phyloP scores from a whole-genome alignment of 2,888 invertebrate species.

The Tetranychus truncatus region DNA sequence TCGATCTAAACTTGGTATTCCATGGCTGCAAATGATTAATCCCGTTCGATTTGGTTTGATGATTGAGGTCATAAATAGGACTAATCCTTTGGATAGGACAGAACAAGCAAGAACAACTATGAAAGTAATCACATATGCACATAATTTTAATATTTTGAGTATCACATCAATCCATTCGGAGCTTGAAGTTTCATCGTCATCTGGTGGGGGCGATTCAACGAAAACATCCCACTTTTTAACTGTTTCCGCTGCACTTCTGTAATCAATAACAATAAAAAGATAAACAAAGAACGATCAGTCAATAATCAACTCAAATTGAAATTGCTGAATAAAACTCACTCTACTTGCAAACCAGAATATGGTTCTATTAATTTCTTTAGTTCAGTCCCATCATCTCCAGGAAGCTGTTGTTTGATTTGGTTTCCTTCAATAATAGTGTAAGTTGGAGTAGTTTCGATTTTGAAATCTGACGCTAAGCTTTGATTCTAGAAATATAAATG shows the following conservation, averaged over 20 bases:
- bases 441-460: no score
- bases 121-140: constrained; percentile 69
- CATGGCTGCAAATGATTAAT: constrained; percentile 58
- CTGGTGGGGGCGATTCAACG: constrained; percentile 47
- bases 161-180: constrained; percentile 48
- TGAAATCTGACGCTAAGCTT: no score
- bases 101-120: constrained; percentile 63
- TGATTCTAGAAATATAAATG: no score
- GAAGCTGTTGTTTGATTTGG: no score
- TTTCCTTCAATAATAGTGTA: no score
- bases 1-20: constrained; percentile 42
- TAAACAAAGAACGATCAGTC: no score
- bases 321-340: no score
- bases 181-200: constrained; percentile 45
- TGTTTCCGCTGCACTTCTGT: constrained; percentile 10
- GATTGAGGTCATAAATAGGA: constrained; percentile 81
- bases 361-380: no score
- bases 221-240: constrained; percentile 60
- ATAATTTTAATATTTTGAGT: constrained; percentile 41
- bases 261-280: no score
- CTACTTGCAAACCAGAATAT: no score
- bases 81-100: constrained; percentile 66
- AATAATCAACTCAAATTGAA: no score
- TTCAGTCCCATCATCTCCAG: no score
- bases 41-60: constrained; percentile 48